Conservation (phyloP, 2,888 invertebrate genomes). For the Eugnorisma glareosa region DNA sequence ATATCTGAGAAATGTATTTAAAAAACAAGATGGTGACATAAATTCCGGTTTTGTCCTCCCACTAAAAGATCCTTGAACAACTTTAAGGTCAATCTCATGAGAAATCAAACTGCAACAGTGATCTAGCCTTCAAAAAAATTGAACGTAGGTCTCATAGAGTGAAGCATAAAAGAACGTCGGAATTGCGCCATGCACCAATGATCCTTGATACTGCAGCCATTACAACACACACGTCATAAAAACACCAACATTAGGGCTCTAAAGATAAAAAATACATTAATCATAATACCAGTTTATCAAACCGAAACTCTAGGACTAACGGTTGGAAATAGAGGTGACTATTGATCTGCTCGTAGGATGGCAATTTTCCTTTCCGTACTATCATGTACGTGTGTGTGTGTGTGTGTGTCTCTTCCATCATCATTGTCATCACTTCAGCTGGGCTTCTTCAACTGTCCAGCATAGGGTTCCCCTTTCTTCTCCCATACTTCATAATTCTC, state of each 20-base stretch:
- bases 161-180: not conserved
- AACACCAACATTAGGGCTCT: conserved; percentile 59
- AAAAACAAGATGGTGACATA: not conserved
- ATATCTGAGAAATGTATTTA: not conserved
- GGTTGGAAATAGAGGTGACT: conserved; percentile 20
- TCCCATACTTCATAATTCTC: not conserved
- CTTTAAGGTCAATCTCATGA: not conserved
- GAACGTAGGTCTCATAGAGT: not conserved
- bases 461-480: not conserved
- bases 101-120: not conserved
- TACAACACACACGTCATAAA: conserved; percentile 54
- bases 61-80: not conserved
- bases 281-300: conserved; percentile 60
- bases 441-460: not conserved
- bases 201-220: conserved; percentile 17
- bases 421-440: not conserved
- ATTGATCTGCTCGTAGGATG: not conserved
- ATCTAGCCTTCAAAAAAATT: not conserved
- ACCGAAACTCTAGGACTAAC: conserved; percentile 34
- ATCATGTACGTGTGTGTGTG: not conserved
- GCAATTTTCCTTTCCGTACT: not conserved
- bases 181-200: not conserved
- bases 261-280: conserved; percentile 68
- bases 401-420: not conserved
- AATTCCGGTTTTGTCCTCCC: not conserved